A percentile compares a stretch with the other conserved stretches of the same genome.
These are phyloP conservation scores for Liasis olivaceus DNA, from an alignment of 2,797 vertebrate genomes.

Conservation along the genomic window DNA sequence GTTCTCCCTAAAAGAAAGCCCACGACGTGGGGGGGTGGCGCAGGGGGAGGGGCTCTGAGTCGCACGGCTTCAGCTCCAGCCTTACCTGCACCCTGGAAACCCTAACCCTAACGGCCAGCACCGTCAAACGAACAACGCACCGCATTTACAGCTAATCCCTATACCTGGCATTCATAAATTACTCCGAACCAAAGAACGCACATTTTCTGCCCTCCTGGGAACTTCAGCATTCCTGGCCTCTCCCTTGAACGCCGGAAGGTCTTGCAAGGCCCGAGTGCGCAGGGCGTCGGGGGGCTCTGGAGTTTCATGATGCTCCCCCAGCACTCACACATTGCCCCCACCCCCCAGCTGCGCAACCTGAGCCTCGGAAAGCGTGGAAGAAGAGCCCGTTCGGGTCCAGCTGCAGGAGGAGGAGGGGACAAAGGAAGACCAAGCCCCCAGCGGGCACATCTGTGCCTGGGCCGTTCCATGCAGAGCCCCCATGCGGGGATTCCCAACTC, in stretches of 20 bases:
- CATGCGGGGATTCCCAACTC: too few relatives aligned
- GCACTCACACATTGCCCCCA: background rate
- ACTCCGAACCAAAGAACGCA: background rate
- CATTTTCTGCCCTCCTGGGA: too few relatives aligned
- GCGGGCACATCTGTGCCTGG: too few relatives aligned
- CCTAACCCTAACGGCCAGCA: too few relatives aligned
- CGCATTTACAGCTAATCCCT: too few relatives aligned
- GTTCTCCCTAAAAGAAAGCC: background rate
- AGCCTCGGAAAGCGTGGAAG: too few relatives aligned
- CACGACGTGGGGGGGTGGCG: background rate
- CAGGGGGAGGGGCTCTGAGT: background rate
- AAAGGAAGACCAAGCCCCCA: too few relatives aligned
- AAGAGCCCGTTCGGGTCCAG: too few relatives aligned
- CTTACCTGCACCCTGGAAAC: rapidly evolving
- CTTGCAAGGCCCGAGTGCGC: background rate
- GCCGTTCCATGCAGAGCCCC: too few relatives aligned
- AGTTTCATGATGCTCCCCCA: background rate
- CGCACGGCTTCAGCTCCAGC: background rate
- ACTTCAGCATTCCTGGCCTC: too few relatives aligned
- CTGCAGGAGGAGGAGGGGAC: too few relatives aligned
- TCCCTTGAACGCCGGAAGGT: background rate
- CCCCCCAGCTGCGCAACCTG: too few relatives aligned
- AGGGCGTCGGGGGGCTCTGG: background rate
- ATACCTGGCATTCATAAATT: background rate
- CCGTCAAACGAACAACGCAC: background rate